Evolutionary conservation across 1,140 invertebrate species (phyloP).

Genomic region (Drosophila erecta): DNA sequence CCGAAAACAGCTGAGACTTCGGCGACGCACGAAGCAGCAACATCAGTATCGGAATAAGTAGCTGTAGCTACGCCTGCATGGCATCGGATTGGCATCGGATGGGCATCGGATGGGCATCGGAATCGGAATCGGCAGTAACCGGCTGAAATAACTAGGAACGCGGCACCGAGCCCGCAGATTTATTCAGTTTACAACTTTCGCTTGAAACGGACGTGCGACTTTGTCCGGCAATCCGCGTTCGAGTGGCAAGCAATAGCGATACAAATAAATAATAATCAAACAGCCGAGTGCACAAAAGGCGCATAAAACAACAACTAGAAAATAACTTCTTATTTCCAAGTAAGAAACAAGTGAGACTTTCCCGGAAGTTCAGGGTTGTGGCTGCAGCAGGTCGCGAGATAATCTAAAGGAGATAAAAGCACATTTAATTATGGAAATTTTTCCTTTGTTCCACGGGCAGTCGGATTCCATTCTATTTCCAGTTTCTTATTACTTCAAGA

Average conservation of each 20-base stretch:
- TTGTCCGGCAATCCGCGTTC: slow-evolving; percentile 21
- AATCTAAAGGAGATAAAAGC: slow-evolving; percentile 8
- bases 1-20: slow-evolving; percentile 60
- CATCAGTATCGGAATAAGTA: slow-evolving; percentile 17
- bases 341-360: background rate
- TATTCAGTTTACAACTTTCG: slow-evolving; percentile 78
- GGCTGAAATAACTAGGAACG: slow-evolving; percentile 58
- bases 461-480: slow-evolving; percentile 15
- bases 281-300: slow-evolving; percentile 1
- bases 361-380: slow-evolving; percentile 32
- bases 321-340: background rate
- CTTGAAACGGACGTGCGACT: slow-evolving; percentile 68
- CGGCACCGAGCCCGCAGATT: slow-evolving; percentile 62
- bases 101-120: slow-evolving; percentile 10
- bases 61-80: background rate
- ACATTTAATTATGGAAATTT: slow-evolving; percentile 49
- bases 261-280: slow-evolving; percentile 23
- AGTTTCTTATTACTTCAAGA: slow-evolving; percentile 38
- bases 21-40: slow-evolving; percentile 21
- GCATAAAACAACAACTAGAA: background rate
- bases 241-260: slow-evolving; percentile 34
- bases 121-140: slow-evolving; percentile 32
- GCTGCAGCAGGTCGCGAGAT: slow-evolving; percentile 7
- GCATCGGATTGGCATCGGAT: slow-evolving; percentile 5
- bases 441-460: slow-evolving; percentile 13